Evolutionary conservation across 2,888 invertebrate genomes (phyloP), one percentile per base, ranked within the genome.

Genomic region (Drosophila phalerata): DNA sequence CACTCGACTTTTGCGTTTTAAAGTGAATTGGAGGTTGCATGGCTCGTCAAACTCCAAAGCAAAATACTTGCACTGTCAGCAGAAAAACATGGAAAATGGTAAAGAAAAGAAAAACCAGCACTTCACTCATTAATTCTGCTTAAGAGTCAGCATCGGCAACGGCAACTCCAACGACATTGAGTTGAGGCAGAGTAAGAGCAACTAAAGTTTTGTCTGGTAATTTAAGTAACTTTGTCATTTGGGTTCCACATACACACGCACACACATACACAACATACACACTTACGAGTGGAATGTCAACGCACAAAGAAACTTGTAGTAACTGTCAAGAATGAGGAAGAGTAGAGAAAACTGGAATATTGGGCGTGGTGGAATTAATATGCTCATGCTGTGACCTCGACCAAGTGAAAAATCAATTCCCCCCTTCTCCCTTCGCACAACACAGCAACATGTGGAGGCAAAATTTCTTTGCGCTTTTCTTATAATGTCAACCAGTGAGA

Each of bases 391-490:
- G 75, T 61, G 74, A 77, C 81, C 78, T 73, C 69, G 77, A 74
- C 77, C 86, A 88, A 84, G 85, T 84, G 81, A 81, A 86, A 86
- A 86, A 88, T 86, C 85, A 86, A 86, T 86, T 86, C 84, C 57
- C 55, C 69, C 30, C 32, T 52, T 45, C 32, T 19, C 34, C 10
- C 28, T 11, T n/a, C n/a, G n/a, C n/a, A n/a, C 22, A 22, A 5
- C 8, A 2, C 49, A n/a, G 32, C 5, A 9, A n/a, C 19, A 38
- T 43, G 19, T 34, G 15, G 15, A 49, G 32, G 32, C 53, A 28
- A 42, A 42, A 28, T 55, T 56, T 60, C 47, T 52, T 37, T 55
- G 47, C 60, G 52, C 56, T 40, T 37, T 66, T 56, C 61, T 49
- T 72, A 45, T 47, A 22, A 28, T 52, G 22, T 48, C 53, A 58